Conservation (phyloP, 2,888 invertebrate species). For the Apodemia hepburni region DNA sequence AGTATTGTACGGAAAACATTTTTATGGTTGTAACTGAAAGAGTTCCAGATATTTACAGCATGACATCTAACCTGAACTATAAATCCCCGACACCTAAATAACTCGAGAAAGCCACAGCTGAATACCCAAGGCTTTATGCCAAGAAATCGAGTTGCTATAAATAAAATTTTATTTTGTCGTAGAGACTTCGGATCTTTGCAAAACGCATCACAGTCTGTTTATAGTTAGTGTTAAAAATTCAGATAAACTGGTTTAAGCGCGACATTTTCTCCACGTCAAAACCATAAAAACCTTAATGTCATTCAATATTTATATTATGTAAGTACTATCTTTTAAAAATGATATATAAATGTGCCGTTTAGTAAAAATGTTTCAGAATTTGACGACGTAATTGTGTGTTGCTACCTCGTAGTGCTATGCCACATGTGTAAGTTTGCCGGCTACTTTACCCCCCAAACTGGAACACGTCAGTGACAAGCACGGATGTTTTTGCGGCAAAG, state of each 20-base stretch:
- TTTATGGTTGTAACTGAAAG: conserved; percentile 19
- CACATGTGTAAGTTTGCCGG: too few relatives aligned
- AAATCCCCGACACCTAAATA: conserved; percentile 32
- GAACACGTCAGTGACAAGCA: too few relatives aligned
- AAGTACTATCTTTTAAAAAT: too few relatives aligned
- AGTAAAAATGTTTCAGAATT: too few relatives aligned
- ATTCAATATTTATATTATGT: background rate
- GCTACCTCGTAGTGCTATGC: too few relatives aligned
- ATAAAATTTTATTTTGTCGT: conserved; percentile 25
- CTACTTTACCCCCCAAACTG: too few relatives aligned
- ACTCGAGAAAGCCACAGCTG: conserved; percentile 25
- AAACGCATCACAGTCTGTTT: background rate
- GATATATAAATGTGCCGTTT: too few relatives aligned
- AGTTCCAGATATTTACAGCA: conserved; percentile 32
- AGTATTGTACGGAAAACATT: background rate
- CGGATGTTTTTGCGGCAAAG: too few relatives aligned
- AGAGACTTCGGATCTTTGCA: conserved; percentile 8
- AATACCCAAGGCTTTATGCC: conserved; percentile 28
- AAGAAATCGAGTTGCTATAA: conserved; percentile 22
- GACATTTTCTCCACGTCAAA: background rate
- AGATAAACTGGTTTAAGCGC: background rate
- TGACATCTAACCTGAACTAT: conserved; percentile 32
- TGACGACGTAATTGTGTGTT: too few relatives aligned
- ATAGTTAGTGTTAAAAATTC: background rate
- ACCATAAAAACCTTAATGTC: background rate